Conservation (phyloP, 1,140 invertebrate genomes). For the Muscidifurax raptorellus region DNA sequence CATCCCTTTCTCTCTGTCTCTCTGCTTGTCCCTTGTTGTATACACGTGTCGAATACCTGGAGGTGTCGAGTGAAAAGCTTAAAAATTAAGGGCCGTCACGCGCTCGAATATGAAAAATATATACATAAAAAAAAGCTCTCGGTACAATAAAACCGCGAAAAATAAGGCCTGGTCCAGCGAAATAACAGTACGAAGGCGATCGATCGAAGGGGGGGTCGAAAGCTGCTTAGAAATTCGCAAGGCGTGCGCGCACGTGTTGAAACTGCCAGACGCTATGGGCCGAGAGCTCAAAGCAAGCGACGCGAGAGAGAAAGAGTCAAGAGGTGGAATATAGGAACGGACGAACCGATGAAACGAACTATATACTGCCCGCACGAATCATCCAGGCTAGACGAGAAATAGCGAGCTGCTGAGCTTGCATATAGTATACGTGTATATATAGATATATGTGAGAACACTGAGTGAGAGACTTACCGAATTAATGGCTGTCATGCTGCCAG, state of each 20-base stretch:
- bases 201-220: slow-evolving; percentile 56
- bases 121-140: neutral
- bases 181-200: slow-evolving; percentile 44
- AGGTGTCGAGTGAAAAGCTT: neutral
- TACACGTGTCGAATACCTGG: neutral
- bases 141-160: neutral
- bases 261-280: slow-evolving; percentile 48
- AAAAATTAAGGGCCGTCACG: neutral
- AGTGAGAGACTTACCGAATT: slow-evolving; percentile 72
- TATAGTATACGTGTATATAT: too few relatives aligned
- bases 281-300: neutral
- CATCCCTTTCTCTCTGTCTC: neutral
- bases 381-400: neutral
- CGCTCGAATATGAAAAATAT: neutral
- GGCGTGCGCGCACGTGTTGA: slow-evolving; percentile 62
- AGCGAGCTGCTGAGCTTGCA: too few relatives aligned
- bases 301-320: slow-evolving; percentile 26
- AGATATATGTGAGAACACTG: neutral
- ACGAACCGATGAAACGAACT: neutral
- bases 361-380: neutral
- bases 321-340: neutral
- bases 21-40: neutral
- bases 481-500: slow-evolving; percentile 76
- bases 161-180: neutral
- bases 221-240: slow-evolving; percentile 62